Evolutionary conservation across 2,113 vertebrate species (phyloP).

Genomic region (Saccopteryx bilineata): DNA sequence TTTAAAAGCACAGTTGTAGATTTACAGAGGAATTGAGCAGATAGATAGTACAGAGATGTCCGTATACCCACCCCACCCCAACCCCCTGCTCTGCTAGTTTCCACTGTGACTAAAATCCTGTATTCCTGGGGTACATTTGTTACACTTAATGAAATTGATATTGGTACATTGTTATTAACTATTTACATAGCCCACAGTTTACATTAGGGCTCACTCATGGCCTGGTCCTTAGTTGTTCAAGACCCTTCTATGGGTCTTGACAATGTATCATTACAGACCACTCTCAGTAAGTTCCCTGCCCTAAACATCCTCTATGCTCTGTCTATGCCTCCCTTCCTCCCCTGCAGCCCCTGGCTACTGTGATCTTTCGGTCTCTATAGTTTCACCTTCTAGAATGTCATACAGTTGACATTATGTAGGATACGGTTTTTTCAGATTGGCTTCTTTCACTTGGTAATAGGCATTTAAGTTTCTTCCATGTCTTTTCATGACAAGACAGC

Average conservation of each 20-base stretch:
- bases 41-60: neutral
- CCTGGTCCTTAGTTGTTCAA: too few relatives aligned
- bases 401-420: fast-evolving
- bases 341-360: neutral
- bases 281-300: neutral
- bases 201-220: neutral
- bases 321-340: neutral
- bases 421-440: neutral
- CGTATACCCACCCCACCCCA: neutral
- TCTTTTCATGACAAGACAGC: neutral
- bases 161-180: neutral
- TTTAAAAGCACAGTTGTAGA: neutral
- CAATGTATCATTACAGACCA: too few relatives aligned
- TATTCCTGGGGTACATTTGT: neutral
- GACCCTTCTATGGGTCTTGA: too few relatives aligned
- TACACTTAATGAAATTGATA: neutral
- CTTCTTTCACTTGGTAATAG: neutral
- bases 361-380: neutral
- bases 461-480: neutral
- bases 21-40: neutral
- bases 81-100: neutral
- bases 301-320: fast-evolving
- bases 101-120: neutral
- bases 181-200: neutral
- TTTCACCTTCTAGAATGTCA: neutral